phyloP scores from a whole-genome alignment of 1,140 invertebrate genomes.

The Macrotrachela quadricornifera region DNA sequence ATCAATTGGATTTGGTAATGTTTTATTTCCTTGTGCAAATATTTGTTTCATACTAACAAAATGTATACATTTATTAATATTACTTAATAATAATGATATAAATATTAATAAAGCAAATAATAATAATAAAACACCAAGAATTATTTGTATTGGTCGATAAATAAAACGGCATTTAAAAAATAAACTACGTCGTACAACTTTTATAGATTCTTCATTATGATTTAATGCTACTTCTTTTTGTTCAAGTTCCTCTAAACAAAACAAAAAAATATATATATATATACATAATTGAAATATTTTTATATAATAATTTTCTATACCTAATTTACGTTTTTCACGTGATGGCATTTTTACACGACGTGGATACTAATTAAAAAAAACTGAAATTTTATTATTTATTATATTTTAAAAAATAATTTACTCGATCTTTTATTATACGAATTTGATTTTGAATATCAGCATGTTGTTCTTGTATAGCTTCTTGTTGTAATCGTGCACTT shows the following conservation, averaged over 20 bases:
- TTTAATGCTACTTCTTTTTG: conserved; percentile 17
- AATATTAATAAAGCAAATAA: conserved; percentile 26
- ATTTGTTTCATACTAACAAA: conserved; percentile 27
- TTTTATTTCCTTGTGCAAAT: conserved; percentile 23
- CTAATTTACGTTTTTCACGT: conserved; percentile 14
- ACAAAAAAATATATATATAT: too few species aligned
- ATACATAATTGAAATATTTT: too few species aligned
- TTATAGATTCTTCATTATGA: conserved; percentile 18
- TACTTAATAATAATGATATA: conserved; percentile 12
- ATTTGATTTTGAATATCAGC: conserved; percentile 15
- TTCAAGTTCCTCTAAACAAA: too few species aligned
- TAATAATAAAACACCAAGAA: conserved; percentile 23
- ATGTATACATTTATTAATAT: conserved; percentile 31
- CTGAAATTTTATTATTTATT: neutral
- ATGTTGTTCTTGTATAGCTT: conserved; percentile 16
- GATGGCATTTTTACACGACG: conserved; percentile 11
- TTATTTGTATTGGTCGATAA: conserved; percentile 27
- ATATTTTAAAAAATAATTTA: conserved; percentile 11
- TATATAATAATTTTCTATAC: too few species aligned
- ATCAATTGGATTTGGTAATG: conserved; percentile 30
- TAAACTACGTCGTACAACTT: conserved; percentile 15
- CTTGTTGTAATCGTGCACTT: conserved; percentile 17
- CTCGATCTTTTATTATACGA: conserved; percentile 21
- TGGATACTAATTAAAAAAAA: conserved; percentile 10
- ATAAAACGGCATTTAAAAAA: conserved; percentile 19